These are phyloP conservation scores for Todiramphus chloris DNA, from an alignment of 2,113 vertebrate genomes.

Conservation along the genomic window DNA sequence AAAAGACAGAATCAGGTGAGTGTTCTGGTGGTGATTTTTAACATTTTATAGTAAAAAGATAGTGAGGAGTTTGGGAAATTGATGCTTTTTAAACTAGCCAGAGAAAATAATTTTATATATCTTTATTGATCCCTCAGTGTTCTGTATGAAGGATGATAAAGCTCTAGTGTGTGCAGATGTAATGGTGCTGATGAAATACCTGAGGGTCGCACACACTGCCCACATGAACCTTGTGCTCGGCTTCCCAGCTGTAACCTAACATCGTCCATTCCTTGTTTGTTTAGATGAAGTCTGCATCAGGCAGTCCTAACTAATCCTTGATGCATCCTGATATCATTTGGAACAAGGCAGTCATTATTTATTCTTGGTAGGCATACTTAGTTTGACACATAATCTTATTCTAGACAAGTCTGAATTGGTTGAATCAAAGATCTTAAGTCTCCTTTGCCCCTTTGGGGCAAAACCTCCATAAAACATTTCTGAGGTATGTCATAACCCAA, in stretches of 20 bases:
- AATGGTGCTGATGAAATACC: background rate
- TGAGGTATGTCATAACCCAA: background rate
- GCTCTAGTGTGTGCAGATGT: background rate
- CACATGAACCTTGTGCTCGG: background rate
- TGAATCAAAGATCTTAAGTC: background rate
- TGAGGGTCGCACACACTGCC: background rate
- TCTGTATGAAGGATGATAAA: background rate
- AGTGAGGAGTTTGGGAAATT: background rate
- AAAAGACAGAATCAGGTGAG: constrained; percentile 87
- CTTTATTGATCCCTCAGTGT: background rate
- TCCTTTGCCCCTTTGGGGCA: background rate
- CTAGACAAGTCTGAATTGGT: background rate
- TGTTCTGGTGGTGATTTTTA: background rate
- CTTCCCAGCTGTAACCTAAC: background rate
- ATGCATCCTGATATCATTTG: background rate
- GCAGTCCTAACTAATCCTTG: background rate
- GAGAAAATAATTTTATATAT: background rate
- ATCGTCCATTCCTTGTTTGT: background rate
- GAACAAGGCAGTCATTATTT: background rate
- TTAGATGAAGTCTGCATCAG: background rate
- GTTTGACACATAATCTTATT: background rate
- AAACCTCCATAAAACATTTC: background rate
- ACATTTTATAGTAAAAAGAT: background rate
- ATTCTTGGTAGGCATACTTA: background rate
- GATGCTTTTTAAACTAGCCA: background rate